Evolutionary conservation across 92 coral and sea anemone species (phyloP).

Genomic region (Bergia puertoricense): DNA sequence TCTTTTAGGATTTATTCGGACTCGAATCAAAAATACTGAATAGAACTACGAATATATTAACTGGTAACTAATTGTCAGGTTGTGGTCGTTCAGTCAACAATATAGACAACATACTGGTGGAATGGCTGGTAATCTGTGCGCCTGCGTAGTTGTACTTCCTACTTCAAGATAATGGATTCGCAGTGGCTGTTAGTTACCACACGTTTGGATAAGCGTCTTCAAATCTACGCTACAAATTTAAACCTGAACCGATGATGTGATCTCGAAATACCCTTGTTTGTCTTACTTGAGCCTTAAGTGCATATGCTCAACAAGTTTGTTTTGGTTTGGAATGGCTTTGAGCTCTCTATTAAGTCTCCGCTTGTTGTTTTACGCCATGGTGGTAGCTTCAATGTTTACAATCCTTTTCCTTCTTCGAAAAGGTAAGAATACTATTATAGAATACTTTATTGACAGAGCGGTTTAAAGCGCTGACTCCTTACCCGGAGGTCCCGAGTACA

Average conservation of each 20-base stretch:
- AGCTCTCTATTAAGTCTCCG: conserved; percentile 14
- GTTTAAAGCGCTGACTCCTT: not conserved
- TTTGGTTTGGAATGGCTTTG: not conserved
- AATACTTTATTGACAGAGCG: not conserved
- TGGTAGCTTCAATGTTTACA: conserved; percentile 19
- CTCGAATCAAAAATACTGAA: too few species aligned
- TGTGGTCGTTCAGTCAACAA: not conserved
- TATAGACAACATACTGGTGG: not conserved
- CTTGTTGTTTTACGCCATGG: conserved; percentile 24
- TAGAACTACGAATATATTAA: not conserved
- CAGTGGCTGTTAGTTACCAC: too few species aligned
- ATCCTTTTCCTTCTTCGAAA: conserved; percentile 30
- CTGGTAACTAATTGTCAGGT: conserved; percentile 12
- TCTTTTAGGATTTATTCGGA: not conserved
- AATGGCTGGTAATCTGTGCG: not conserved
- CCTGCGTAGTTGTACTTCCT: not conserved
- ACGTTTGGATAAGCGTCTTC: not conserved
- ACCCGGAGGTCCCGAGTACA: too few species aligned
- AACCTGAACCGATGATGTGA: not conserved
- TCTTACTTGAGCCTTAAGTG: not conserved
- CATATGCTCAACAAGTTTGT: not conserved
- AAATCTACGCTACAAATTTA: not conserved
- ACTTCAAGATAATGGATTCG: not conserved
- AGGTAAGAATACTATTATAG: conserved; percentile 3
- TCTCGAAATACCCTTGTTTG: not conserved